phyloP scores from a whole-genome alignment of 2,888 invertebrate species.

The Pseudoips prasinana region DNA sequence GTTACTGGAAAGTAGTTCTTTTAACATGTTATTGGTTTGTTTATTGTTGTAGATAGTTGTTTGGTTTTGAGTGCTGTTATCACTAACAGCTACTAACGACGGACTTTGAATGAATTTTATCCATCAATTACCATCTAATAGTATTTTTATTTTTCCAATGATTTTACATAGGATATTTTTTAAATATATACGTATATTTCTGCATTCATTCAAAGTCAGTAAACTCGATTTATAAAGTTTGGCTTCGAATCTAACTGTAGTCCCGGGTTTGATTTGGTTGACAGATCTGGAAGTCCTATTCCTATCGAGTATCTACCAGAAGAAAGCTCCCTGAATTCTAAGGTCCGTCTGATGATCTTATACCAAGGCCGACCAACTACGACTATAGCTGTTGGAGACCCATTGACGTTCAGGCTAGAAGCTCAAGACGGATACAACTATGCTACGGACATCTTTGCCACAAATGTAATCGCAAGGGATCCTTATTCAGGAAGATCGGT shows the following conservation, averaged over 20 bases:
- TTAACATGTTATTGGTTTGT: conserved; percentile 28
- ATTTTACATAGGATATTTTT: no score
- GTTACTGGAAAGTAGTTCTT: conserved; percentile 26
- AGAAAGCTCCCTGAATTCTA: conserved; percentile 94
- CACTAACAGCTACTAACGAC: conserved; percentile 80
- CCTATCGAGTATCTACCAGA: conserved; percentile 96
- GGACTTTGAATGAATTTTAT: conserved; percentile 68
- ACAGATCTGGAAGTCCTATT: conserved; percentile 94
- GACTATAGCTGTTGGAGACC: conserved; percentile 96
- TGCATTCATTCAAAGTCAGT: conserved; percentile 68
- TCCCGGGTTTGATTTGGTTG: conserved; percentile 70
- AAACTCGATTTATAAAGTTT: conserved; percentile 21
- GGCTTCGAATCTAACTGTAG: conserved; percentile 71
- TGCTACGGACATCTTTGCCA: conserved; percentile 94
- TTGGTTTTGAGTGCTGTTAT: conserved; percentile 72
- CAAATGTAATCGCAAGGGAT: conserved; percentile 95
- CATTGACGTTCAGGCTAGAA: conserved; percentile 93
- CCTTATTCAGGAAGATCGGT: conserved; percentile 95
- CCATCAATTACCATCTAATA: background rate
- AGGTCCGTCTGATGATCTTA: conserved; percentile 91
- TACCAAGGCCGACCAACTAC: conserved; percentile 96
- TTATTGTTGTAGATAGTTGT: conserved; percentile 35
- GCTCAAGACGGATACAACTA: conserved; percentile 95
- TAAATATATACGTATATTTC: no score
- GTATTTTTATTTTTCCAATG: background rate